Evolutionary conservation across 2,113 vertebrate species (phyloP), one percentile per base, ranked within the genome.

Genomic region (Pungitius pungitius): DNA sequence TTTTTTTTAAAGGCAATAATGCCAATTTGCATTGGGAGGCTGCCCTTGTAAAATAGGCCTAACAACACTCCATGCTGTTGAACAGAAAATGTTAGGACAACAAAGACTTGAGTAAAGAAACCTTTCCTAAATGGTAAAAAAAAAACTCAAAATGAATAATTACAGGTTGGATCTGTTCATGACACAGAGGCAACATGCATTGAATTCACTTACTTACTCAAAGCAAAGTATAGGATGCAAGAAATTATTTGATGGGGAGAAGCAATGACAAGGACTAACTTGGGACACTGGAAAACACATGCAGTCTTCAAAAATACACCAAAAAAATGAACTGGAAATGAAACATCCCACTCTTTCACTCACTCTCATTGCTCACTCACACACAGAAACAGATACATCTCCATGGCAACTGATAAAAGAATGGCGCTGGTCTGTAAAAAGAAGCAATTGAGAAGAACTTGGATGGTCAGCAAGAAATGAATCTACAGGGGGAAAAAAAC

Each of bases 361-460:
- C 17, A 63, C 24, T 42, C 77, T 84, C 76, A 84, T 66, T 18
- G 45, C 56, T 76, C 75, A 59, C 78, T 84, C 85, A 64, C 69
- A 63, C 51, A 66, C 35, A 58, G 13, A 75, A 35, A 85, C 43
- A 87, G 55, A 73, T 73, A 69, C 82, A 91, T 91, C 85, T 74
- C 89, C 90, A 93, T 91, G 90, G 90, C 90, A 90, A 92, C 90
- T 88, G 91, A 92, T 91, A 90, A 91, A 91, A 90, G 88, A 91
- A 90, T 87, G 86, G 81, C n/a, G n/a, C 73, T 59, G 65, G 67
- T 63, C 43, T 73, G 73, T 39, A 79, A 77, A 43, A 77, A 63
- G 35, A 78, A 74, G 43, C 45, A 42, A 83, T 62, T 81, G 84
- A 85, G 40, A 62, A 68, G 42, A 77, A 84, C 57, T 72, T 60